Conservation (phyloP, 2,797 vertebrate species). For the Novumbra hubbsi region DNA sequence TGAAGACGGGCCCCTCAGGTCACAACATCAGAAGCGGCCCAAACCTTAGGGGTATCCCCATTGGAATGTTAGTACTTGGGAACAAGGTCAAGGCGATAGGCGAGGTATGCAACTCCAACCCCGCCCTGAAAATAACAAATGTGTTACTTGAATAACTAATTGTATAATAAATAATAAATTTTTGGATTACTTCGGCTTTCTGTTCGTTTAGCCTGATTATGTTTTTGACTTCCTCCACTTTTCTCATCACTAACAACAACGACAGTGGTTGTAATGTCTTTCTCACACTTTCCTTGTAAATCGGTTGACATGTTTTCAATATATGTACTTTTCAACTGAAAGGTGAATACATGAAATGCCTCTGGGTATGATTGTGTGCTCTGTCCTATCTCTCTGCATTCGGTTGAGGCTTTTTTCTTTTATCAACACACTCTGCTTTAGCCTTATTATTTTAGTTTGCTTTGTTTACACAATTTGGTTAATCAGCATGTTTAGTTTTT, state of each 20-base stretch:
- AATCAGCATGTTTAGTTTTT: neutral
- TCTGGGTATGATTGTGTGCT: conserved; percentile 64
- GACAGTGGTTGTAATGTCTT: conserved; percentile 13
- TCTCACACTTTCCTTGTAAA: conserved; percentile 19
- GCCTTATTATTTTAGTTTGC: conserved; percentile 54
- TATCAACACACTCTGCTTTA: conserved; percentile 57
- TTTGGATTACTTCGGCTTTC: conserved; percentile 49
- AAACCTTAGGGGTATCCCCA: conserved; percentile 99
- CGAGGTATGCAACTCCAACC: conserved; percentile 84
- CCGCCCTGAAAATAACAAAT: conserved; percentile 17
- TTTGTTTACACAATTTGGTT: conserved; percentile 47
- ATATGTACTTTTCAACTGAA: conserved; percentile 49
- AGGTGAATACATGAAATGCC: conserved; percentile 53
- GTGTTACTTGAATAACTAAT: conserved; percentile 68
- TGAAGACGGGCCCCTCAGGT: conserved; percentile 99
- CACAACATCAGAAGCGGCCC: conserved; percentile 99
- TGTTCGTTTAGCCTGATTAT: conserved; percentile 33
- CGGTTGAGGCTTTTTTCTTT: conserved; percentile 28
- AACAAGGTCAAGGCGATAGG: conserved; percentile 99
- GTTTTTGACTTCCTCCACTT: conserved; percentile 44
- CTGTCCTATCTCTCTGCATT: conserved; percentile 51
- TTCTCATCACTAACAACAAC: conserved; percentile 42
- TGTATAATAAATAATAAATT: conserved; percentile 69
- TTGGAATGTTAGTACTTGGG: conserved; percentile 99
- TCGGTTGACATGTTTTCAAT: conserved; percentile 24